These are phyloP conservation scores for Aporophyla nigra DNA, from an alignment of 2,888 invertebrate species.

Conservation along the genomic window DNA sequence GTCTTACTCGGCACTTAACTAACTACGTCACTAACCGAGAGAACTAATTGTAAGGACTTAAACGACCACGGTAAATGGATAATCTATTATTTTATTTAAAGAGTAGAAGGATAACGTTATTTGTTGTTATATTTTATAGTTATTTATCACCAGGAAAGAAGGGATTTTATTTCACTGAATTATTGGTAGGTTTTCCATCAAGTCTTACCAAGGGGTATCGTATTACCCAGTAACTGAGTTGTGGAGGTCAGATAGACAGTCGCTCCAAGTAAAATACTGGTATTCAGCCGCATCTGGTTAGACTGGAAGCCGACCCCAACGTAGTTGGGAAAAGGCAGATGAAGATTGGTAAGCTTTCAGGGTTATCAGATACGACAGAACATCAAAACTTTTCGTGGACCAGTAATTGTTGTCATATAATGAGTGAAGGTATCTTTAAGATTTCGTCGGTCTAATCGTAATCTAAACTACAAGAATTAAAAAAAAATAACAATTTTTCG, in stretches of 20 bases:
- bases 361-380: background rate
- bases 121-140: background rate
- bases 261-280: too few relatives aligned
- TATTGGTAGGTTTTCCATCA: background rate
- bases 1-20: constrained; percentile 58
- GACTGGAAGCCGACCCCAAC: too few relatives aligned
- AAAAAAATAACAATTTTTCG: background rate
- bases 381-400: background rate
- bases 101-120: background rate
- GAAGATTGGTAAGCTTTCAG: background rate
- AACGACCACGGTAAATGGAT: constrained; percentile 16
- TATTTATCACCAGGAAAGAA: background rate
- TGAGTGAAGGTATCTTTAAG: constrained; percentile 1
- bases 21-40: constrained; percentile 43
- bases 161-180: background rate
- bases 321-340: too few relatives aligned
- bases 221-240: too few relatives aligned
- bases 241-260: too few relatives aligned
- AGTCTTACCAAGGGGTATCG: too few relatives aligned
- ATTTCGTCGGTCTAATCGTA: background rate
- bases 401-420: background rate
- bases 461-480: background rate
- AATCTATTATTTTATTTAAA: constrained; percentile 23
- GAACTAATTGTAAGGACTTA: constrained; percentile 55
- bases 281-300: too few relatives aligned